phyloP scores from a whole-genome alignment of 2,797 vertebrate genomes.

The Threskiornis aethiopicus region DNA sequence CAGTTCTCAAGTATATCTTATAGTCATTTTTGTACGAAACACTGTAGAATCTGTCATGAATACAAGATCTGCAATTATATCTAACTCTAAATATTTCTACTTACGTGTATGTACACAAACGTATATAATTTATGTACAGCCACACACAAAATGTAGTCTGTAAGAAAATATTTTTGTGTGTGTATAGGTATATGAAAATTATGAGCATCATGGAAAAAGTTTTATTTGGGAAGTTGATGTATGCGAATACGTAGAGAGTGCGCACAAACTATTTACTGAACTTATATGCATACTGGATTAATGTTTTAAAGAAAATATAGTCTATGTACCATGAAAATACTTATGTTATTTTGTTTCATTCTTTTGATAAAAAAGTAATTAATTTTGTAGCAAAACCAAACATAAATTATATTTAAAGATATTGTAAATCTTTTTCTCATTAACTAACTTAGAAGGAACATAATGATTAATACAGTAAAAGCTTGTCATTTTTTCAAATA shows the following conservation, averaged over 20 bases:
- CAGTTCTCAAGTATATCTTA: neutral
- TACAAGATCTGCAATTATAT: neutral
- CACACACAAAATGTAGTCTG: neutral
- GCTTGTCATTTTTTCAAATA: neutral
- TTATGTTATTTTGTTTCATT: neutral
- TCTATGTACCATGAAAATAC: neutral
- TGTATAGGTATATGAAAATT: neutral
- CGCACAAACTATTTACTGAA: neutral
- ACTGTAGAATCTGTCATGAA: neutral
- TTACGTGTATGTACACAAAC: neutral
- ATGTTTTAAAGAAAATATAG: neutral
- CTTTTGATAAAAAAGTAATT: neutral
- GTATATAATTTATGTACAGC: neutral
- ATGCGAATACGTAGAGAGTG: neutral
- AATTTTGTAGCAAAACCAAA: neutral
- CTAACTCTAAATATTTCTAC: neutral
- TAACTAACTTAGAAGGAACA: neutral
- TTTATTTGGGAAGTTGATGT: neutral
- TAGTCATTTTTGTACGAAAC: neutral
- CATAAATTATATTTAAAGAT: neutral
- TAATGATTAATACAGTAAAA: neutral
- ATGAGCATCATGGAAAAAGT: rapidly evolving
- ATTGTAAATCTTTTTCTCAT: neutral
- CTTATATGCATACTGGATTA: neutral
- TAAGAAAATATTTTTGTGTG: neutral